These are phyloP conservation scores for Crotalus viridis DNA, from an alignment of 2,113 vertebrate species.

Conservation along the genomic window DNA sequence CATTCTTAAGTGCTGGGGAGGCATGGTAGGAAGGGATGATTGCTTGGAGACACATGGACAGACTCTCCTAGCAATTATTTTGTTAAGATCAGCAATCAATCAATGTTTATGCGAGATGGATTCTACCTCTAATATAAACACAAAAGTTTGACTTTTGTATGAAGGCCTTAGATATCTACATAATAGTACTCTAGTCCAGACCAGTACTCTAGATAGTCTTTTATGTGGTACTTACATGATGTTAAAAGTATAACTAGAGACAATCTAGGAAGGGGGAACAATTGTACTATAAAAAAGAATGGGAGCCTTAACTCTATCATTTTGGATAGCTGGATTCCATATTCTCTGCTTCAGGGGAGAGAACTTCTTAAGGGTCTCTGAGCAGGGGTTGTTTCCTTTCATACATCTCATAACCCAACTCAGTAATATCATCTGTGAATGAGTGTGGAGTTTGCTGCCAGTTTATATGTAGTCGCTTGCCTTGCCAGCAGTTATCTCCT, in stretches of 20 bases:
- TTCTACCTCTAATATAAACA: background rate
- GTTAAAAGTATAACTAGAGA: background rate
- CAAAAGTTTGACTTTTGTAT: background rate
- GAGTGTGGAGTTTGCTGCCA: background rate
- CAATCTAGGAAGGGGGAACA: background rate
- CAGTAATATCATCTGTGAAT: background rate
- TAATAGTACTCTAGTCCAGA: background rate
- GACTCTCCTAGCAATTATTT: background rate
- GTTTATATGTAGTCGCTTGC: background rate
- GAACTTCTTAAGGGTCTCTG: background rate
- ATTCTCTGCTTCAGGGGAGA: background rate
- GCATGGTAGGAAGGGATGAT: background rate
- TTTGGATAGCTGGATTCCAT: background rate
- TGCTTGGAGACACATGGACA: background rate
- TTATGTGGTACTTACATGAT: background rate
- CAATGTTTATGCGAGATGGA: background rate
- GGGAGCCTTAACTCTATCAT: background rate
- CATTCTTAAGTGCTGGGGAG: background rate
- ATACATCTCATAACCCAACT: background rate
- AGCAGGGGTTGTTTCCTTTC: background rate
- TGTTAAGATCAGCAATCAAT: background rate
- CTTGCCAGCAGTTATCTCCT: background rate
- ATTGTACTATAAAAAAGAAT: background rate
- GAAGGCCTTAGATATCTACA: background rate
- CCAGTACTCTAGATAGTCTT: background rate